Conservation (phyloP, 2,797 vertebrate genomes). For the Delichon dasypus region DNA sequence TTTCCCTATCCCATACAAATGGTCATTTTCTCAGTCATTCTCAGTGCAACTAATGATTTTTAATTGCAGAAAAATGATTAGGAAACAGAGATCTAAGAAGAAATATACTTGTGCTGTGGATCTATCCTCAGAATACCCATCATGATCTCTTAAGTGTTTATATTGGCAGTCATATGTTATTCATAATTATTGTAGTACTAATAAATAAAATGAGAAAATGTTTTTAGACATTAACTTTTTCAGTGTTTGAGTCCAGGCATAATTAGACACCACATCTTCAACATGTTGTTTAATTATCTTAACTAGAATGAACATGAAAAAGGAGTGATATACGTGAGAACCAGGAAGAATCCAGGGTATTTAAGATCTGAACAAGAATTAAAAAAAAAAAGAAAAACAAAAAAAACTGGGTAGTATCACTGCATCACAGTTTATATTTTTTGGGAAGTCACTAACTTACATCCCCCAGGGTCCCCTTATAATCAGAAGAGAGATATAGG, state of each 20-base stretch:
- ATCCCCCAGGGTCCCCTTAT: not conserved
- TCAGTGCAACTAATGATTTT: not conserved
- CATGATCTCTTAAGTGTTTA: not conserved
- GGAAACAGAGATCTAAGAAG: not conserved
- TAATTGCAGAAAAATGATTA: not conserved
- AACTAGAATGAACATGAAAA: not conserved
- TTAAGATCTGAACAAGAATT: not conserved
- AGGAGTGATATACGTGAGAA: accelerated
- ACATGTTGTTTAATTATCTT: not conserved
- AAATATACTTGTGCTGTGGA: not conserved
- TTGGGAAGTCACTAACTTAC: not conserved
- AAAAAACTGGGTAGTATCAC: not conserved
- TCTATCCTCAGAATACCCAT: not conserved
- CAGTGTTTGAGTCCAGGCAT: not conserved
- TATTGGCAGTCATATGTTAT: not conserved
- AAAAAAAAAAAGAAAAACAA: not conserved
- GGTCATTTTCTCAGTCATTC: not conserved
- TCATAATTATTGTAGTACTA: not conserved
- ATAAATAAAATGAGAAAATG: not conserved
- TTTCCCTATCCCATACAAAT: not conserved
- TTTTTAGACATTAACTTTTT: not conserved
- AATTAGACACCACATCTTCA: not conserved
- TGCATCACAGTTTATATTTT: not conserved
- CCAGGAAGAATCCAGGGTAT: not conserved
- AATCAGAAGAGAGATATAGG: not conserved